Conservation (phyloP, 2,888 invertebrate species). For the Epsilonema sp. region DNA sequence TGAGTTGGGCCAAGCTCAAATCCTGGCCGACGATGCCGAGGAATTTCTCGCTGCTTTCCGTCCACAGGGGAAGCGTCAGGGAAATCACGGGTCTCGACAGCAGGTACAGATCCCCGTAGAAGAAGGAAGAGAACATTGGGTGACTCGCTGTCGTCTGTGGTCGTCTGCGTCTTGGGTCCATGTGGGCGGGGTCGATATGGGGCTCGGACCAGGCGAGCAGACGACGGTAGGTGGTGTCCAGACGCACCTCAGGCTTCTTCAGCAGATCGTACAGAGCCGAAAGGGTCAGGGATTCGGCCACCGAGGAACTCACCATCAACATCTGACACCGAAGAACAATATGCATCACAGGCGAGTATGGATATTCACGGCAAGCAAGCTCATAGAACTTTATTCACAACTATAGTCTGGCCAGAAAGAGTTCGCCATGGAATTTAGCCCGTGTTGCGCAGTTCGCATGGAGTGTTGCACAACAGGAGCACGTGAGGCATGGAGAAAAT, state of each 20-base stretch:
- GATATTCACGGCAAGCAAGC: too few species aligned
- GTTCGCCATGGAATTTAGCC: too few species aligned
- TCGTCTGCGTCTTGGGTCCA: neutral
- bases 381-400: slow-evolving; percentile 23
- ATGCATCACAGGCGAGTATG: too few species aligned
- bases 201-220: neutral
- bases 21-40: neutral
- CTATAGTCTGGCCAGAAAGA: too few species aligned
- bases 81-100: too few species aligned
- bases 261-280: neutral
- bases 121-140: too few species aligned
- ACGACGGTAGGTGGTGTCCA: neutral
- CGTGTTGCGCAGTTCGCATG: too few species aligned
- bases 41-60: neutral
- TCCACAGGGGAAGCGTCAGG: neutral
- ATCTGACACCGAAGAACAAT: too few species aligned
- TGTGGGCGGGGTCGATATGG: neutral
- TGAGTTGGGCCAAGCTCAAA: neutral
- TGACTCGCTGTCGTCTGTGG: too few species aligned
- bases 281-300: neutral
- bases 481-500: too few species aligned
- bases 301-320: slow-evolving; percentile 4
- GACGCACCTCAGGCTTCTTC: neutral
- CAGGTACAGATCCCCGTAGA: too few species aligned
- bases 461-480: too few species aligned